Evolutionary conservation across 2,113 vertebrate species (phyloP), one percentile per base, ranked within the genome.

Genomic region (Benitochromis conjunctus): DNA sequence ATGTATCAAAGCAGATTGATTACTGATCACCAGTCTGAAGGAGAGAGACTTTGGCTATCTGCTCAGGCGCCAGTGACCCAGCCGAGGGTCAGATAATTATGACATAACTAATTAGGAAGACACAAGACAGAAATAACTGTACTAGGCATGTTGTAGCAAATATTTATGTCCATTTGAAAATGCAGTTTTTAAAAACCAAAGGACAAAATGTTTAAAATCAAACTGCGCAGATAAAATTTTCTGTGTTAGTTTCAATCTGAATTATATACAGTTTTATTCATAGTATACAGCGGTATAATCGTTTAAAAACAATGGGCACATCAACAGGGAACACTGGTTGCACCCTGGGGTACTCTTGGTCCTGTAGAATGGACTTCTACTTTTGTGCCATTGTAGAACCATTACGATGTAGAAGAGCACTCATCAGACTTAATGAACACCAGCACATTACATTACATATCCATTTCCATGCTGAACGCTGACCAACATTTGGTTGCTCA

Each of bases 1-100:
- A 94, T 95, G 94, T 93, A 95, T 95, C 93, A 93, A 94, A 95
- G 92, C 79, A 93, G 93, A 96, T 93, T 95, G 96, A 97, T 96
- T 95, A 95, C 93, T 94, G 93, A 96, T 95, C 93, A 92, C 81
- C 84, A 54, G 60, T 79, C 86, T 83, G 88, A 71, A 80, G 90
- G 81, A 87, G 78, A 84, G 84, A 85, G 62, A 53, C 86, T 86
- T 56, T 86, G 78, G 87, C 69, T 86, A 80, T 87, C 83, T 29
- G 41, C 51, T 89, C 58, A 2, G 16, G 56, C 89, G 84, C 34
- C 57, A 80, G 43, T 88, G 57, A 88, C 60, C 77, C 81, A 86
- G 79, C 55, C 9, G 13, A 41, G 34, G 48, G 64, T 85, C 62
- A 57, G 71, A 4, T 21, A 5, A 21, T 69, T 78, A 84, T 56